These are phyloP conservation scores for Cloeon dipterum DNA, from an alignment of 2,888 invertebrate genomes.

Conservation along the genomic window DNA sequence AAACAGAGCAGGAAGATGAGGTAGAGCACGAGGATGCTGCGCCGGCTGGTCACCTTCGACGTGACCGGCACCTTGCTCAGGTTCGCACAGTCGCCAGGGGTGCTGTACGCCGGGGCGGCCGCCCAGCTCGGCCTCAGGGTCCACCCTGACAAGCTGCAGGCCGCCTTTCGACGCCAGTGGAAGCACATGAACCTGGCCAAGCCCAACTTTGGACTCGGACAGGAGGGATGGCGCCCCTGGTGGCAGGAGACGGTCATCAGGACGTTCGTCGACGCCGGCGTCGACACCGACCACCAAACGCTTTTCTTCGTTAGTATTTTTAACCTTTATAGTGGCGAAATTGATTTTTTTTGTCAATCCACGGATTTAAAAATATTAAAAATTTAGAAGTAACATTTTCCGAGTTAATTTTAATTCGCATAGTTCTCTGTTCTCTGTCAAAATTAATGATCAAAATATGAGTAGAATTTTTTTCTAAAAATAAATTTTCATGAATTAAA, in stretches of 20 bases:
- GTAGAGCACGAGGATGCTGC: too few relatives aligned
- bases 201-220: conserved; percentile 57
- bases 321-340: too few relatives aligned
- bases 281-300: conserved; percentile 12
- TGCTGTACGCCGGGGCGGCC: conserved; percentile 50
- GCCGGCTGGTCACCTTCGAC: conserved; percentile 71
- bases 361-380: too few relatives aligned
- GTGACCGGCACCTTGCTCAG: conserved; percentile 64
- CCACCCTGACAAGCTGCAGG: conserved; percentile 29
- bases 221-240: conserved; percentile 56
- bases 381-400: too few relatives aligned
- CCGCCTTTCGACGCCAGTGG: conserved; percentile 40
- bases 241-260: conserved; percentile 46
- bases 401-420: too few relatives aligned
- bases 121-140: conserved; percentile 39
- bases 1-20: too few relatives aligned
- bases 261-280: conserved; percentile 33
- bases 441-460: too few relatives aligned
- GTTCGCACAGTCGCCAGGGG: conserved; percentile 42
- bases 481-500: too few relatives aligned
- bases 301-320: too few relatives aligned
- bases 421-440: too few relatives aligned
- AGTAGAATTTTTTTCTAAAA: too few relatives aligned
- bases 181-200: conserved; percentile 35
- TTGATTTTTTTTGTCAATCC: too few relatives aligned